These are phyloP conservation scores for Erebia aethiops DNA, from an alignment of 2,888 invertebrate genomes.

Conservation along the genomic window DNA sequence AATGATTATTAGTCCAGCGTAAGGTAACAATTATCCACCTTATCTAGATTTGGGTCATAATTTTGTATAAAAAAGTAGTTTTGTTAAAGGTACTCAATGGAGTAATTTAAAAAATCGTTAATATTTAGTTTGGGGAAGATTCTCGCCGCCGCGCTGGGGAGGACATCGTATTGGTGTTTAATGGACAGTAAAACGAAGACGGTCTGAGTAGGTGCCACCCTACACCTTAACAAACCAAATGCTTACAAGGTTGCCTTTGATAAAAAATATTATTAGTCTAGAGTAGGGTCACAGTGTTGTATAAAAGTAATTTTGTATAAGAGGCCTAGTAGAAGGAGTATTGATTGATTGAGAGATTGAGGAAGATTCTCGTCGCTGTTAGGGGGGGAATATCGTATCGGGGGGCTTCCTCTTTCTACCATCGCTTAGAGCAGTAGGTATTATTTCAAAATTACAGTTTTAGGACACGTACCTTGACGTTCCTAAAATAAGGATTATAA, in stretches of 20 bases:
- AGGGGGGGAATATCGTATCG: no score
- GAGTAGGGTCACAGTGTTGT: slow-evolving; percentile 7
- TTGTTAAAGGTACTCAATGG: neutral
- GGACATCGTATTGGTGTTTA: neutral
- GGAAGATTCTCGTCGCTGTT: no score
- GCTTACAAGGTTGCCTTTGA: slow-evolving; percentile 9
- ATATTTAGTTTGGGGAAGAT: neutral
- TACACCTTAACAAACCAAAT: slow-evolving; percentile 18
- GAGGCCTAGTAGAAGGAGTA: no score
- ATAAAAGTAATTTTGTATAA: neutral
- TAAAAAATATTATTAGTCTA: slow-evolving; percentile 9
- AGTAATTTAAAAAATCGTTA: neutral
- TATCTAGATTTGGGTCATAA: neutral
- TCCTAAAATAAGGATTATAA: no score
- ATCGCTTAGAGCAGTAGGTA: no score
- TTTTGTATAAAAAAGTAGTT: neutral
- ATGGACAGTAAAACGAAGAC: slow-evolving; percentile 15
- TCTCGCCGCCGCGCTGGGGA: neutral
- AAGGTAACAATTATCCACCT: neutral
- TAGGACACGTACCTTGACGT: no score
- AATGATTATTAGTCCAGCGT: slow-evolving; percentile 16
- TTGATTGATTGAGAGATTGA: no score
- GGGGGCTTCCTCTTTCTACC: no score
- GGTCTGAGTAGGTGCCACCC: neutral
- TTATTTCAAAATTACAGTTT: no score